Evolutionary conservation across 2,888 invertebrate species (phyloP), one percentile per base, ranked within the genome.

Genomic region (Ptychoptera albimana): DNA sequence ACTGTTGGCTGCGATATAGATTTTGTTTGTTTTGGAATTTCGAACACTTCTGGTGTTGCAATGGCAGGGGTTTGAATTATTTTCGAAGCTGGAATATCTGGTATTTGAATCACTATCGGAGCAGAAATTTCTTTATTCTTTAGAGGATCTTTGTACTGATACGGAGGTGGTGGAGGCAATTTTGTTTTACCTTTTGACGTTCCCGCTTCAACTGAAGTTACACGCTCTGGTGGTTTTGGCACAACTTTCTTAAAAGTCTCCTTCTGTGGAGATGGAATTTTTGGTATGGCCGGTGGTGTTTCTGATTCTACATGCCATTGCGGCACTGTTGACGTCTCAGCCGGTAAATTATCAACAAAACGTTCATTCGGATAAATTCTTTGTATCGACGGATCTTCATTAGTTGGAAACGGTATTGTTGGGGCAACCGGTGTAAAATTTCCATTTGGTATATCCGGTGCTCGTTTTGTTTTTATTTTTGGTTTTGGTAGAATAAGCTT

Each of bases 261-360:
- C n/a, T n/a, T n/a, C n/a, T n/a, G n/a, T n/a, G n/a, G n/a, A n/a
- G n/a, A n/a, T n/a, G n/a, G n/a, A n/a, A 45, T 37, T 11, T 51
- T 46, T 8, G 53, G 52, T 12, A 49, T 38, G 14, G 48, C 46
- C 13, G 49, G 50, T 11, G 51, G 49, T 44, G 50, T 48, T 8
- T 47, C 37, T 6, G 23, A 44, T 14, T 13, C 39, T 39, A 16
- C 11, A 4, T 42, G 30, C 7, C 23, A 42, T 38, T 38, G 2
- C 16, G 9, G 9, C 38, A 32, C n/a, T 37, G 37, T 31, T 10
- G 38, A 11, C 38, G 43, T 10, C 37, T 13, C 7, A 30, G 31
- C 32, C 34, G 8, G n/a, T 23, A 23, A 5, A 23, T 23, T 23
- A 23, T 23, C 23, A 23, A 23, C 7, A 23, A 23, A 23, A 23